Conservation (phyloP, 2,888 invertebrate species). For the Mythimna pallens region DNA sequence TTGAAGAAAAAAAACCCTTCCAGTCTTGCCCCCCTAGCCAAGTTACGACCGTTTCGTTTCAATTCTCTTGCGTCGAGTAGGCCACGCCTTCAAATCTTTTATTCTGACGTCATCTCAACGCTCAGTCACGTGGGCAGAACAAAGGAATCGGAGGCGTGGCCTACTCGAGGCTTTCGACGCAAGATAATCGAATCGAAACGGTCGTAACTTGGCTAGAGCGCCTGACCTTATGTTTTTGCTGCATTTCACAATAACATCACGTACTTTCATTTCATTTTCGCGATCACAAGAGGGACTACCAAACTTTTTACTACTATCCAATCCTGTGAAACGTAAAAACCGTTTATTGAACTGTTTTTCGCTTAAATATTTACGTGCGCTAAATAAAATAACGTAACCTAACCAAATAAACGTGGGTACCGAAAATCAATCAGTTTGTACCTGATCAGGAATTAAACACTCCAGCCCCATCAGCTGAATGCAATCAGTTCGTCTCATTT, state of each 20-base stretch:
- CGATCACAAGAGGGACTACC: background rate
- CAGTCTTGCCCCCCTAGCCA: no score
- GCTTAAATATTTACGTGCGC: slow-evolving; percentile 1
- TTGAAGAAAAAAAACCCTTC: no score
- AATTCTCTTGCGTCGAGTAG: no score
- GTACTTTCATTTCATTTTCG: background rate
- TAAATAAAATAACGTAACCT: slow-evolving; percentile 14
- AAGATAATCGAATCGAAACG: no score
- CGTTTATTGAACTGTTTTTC: background rate
- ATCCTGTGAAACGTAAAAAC: slow-evolving; percentile 9
- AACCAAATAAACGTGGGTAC: slow-evolving; percentile 12
- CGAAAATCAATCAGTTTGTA: slow-evolving; percentile 33
- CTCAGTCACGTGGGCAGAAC: no score
- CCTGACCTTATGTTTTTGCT: no score
- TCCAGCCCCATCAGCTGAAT: slow-evolving; percentile 41
- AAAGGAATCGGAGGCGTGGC: no score
- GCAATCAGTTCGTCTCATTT: slow-evolving; percentile 60
- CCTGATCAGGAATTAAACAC: slow-evolving; percentile 54
- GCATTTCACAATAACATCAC: background rate
- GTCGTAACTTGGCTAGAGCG: no score
- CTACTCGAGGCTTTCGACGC: no score
- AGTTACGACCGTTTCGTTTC: no score
- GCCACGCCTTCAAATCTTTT: no score
- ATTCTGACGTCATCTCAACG: no score
- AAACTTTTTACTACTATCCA: background rate